Base-by-base conservation (phyloP, 2,113 vertebrate genomes). In the Gyps fulvus region DNA sequence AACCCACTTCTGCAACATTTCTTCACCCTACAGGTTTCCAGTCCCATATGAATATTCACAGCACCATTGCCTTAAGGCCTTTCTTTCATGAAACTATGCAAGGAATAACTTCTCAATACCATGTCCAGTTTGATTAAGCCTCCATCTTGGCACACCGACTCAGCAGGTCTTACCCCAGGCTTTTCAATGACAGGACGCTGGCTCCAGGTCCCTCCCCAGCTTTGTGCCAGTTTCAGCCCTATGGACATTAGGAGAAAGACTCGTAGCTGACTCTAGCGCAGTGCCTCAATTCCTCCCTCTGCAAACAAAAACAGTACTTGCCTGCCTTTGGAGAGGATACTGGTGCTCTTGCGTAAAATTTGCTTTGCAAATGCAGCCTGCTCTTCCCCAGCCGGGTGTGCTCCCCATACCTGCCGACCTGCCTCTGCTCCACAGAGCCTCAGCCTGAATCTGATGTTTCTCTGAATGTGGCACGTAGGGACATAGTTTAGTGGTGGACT, bases 81-180 rank as follows among this genome's bases (percentile, higher is more conserved):
- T 79, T 89, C 80, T 47, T 27, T n/a, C 40, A 40, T 3, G 29
- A 16, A 91, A 72, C 67, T 72, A 38, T 50, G 22, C 34, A 38
- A n/a, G 81, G 42, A 87, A 19, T 36, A 38, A 36, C 57, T 70
- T 81, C 72, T 79, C 42, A 62, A 11, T 25, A 49, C 59, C 72
- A 20, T 0, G 11, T 38, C 73, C 61, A 14, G 0, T 8, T 9
- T 11, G 18, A n/a, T 72, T 10, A 45, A 54, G 16, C 16, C 50
- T 63, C 55, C 1, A 3, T 31, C 59, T 13, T 17, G 76, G 74
- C 45, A 59, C 45, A 34, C 5, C 0, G 0, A 34, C 16, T 0
- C 3, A 70, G 71, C 58, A 69, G 86, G 31, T 32, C 88, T n/a
- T 17, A 66, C 89, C 58, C 67, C 54, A 16, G 45, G 67, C 80